Conservation (phyloP, 53 echinoderm and acorn worm species). For the Luidia sarsii region DNA sequence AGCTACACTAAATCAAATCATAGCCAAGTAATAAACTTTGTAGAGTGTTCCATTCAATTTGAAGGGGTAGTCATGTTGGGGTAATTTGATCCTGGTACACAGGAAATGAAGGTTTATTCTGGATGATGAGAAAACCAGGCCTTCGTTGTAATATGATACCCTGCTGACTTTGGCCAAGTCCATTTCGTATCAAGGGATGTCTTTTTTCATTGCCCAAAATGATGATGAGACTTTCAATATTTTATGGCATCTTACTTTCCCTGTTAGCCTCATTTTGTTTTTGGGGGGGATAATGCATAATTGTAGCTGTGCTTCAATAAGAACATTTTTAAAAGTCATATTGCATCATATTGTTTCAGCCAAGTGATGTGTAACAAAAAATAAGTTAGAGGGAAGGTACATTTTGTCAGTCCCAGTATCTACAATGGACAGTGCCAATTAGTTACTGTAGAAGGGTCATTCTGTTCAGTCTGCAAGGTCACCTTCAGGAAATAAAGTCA, state of each 20-base stretch:
- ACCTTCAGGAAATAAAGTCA: conserved; percentile 60
- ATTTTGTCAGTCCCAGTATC: conserved; percentile 5
- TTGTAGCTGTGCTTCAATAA: neutral
- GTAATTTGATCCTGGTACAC: conserved; percentile 54
- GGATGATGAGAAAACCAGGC: conserved; percentile 71
- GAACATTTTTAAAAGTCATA: neutral
- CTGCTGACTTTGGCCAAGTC: conserved; percentile 53
- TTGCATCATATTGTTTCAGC: neutral
- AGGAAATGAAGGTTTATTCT: conserved; percentile 59
- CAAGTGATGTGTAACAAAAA: no score
- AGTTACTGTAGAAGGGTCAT: conserved; percentile 53
- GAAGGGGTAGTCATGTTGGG: conserved; percentile 9
- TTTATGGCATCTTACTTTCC: no score
- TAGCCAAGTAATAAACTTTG: conserved; percentile 53
- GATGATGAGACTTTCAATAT: neutral
- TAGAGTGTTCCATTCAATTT: conserved; percentile 40
- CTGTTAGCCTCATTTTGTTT: neutral
- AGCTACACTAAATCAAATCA: conserved; percentile 30
- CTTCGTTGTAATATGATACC: conserved; percentile 74
- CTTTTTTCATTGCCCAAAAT: neutral
- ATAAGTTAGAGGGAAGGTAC: neutral
- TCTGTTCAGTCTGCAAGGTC: conserved; percentile 53
- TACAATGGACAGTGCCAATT: conserved; percentile 43
- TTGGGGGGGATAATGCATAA: neutral
- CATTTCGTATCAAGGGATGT: conserved; percentile 32